Evolutionary conservation across 2,888 invertebrate species (phyloP), one percentile per base, ranked within the genome.

Genomic region (Ophion ellenae): DNA sequence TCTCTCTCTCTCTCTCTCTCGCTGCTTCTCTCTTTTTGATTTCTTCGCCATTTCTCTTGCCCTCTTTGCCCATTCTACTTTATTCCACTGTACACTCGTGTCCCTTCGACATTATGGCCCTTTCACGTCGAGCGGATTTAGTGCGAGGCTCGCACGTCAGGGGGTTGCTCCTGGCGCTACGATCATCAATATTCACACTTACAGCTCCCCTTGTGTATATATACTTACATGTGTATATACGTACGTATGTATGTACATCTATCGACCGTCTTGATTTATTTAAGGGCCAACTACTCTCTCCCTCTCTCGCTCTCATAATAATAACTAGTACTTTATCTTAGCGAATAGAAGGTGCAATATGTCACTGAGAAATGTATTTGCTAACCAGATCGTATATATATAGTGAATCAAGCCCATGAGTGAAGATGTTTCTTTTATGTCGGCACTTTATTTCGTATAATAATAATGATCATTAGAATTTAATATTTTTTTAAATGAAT

Each of bases 61-160:
- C 63, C 40, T 61, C 82, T 24, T 28, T 7, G 59, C 69, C 69
- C 47, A 28, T 24, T 61, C n/a, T 67, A 11, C 47, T 47, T 14
- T 47, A 11, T 47, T 47, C 53, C 47, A 17, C 61, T 47, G 11
- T 17, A 76, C 7, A 69, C 61, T 40, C 32, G 28, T 59, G 75
- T 71, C 80, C 79, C 79, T 73, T 70, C 75, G 79, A 69, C 75
- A 66, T 84, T 84, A 76, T 66, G 76, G 80, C 70, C 59, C 79
- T 76, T 76, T 76, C 71, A 66, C 45, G 80, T 32, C 70, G 47
- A 76, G 84, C 84, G 64, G 84, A 84, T 80, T 84, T 80, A 84
- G 84, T 80, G 79, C 70, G 79, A 53, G 69, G 40, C 76, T 80
- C 84, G 75, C 47, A 40, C 83, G 83, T 80, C 79, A 70, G 83